Evolutionary conservation across 2,888 invertebrate species (phyloP).

Genomic region (Blastobasis lacticolella): DNA sequence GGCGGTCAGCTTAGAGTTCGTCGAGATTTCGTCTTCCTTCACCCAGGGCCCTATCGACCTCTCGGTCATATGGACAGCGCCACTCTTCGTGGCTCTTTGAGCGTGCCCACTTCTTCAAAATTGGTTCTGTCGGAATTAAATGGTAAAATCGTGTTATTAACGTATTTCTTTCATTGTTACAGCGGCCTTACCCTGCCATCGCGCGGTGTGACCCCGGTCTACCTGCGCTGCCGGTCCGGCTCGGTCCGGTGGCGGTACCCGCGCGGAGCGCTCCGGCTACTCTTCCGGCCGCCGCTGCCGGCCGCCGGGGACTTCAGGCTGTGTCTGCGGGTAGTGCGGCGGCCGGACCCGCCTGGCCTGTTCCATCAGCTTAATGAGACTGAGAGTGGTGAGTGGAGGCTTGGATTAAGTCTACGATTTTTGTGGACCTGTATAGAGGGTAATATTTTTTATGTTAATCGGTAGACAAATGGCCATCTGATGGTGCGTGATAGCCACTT

Average conservation of each 20-base stretch:
- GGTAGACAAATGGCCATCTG: too few species aligned
- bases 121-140: neutral
- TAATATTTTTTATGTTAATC: too few species aligned
- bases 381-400: slow-evolving; percentile 10
- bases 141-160: neutral
- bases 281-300: slow-evolving; percentile 76
- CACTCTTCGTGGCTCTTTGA: too few species aligned
- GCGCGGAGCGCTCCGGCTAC: slow-evolving; percentile 80
- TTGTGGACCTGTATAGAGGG: too few species aligned
- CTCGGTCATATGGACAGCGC: too few species aligned
- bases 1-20: too few species aligned
- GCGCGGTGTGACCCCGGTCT: slow-evolving; percentile 83
- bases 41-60: too few species aligned
- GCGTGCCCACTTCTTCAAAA: neutral
- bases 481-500: too few species aligned
- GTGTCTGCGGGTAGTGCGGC: slow-evolving; percentile 76
- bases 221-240: slow-evolving; percentile 83
- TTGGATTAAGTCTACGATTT: too few species aligned
- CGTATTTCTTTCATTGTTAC: slow-evolving; percentile 35
- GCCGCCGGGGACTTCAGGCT: slow-evolving; percentile 79
- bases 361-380: slow-evolving; percentile 62
- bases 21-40: too few species aligned
- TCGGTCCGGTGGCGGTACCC: slow-evolving; percentile 84
- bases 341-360: slow-evolving; percentile 74
- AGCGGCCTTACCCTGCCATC: slow-evolving; percentile 71